Evolutionary conservation across 2,113 vertebrate species (phyloP).

Genomic region (Thymallus thymallus): DNA sequence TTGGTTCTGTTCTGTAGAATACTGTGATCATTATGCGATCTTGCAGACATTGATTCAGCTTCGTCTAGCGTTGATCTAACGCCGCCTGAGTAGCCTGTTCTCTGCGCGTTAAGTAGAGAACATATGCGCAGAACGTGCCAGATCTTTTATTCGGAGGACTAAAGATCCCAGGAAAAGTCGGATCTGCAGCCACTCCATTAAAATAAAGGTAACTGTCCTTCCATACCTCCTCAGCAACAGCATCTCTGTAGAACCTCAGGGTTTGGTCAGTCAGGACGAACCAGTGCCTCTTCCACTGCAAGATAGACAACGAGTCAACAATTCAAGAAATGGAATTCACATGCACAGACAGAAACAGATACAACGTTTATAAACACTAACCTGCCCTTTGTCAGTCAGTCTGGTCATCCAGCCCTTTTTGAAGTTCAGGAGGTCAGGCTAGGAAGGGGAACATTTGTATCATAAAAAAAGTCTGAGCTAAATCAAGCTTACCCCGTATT

Average conservation of each 20-base stretch:
- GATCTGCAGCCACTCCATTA: no score
- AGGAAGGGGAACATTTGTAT: conserved; percentile 18
- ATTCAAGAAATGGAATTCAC: not conserved
- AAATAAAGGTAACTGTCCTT: no score
- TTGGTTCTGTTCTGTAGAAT: no score
- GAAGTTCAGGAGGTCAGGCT: conserved; percentile 63
- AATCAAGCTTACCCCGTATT: not conserved
- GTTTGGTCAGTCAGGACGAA: conserved; percentile 63
- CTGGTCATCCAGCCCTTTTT: conserved; percentile 66
- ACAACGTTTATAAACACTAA: conserved; percentile 22
- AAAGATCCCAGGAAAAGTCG: not conserved
- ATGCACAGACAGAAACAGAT: not conserved
- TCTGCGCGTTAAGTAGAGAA: no score
- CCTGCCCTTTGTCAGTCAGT: conserved; percentile 57
- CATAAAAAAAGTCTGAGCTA: not conserved
- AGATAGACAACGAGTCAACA: not conserved
- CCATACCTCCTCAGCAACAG: conserved; percentile 60
- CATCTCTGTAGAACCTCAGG: conserved; percentile 61
- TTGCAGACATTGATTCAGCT: no score
- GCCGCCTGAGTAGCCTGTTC: no score
- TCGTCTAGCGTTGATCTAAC: no score
- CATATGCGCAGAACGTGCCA: no score
- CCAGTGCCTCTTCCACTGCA: conserved; percentile 64
- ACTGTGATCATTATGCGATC: no score
- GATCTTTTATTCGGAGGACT: not conserved